phyloP scores from a whole-genome alignment of 2,888 invertebrate species.

The Pristionchus fissidentatus region DNA sequence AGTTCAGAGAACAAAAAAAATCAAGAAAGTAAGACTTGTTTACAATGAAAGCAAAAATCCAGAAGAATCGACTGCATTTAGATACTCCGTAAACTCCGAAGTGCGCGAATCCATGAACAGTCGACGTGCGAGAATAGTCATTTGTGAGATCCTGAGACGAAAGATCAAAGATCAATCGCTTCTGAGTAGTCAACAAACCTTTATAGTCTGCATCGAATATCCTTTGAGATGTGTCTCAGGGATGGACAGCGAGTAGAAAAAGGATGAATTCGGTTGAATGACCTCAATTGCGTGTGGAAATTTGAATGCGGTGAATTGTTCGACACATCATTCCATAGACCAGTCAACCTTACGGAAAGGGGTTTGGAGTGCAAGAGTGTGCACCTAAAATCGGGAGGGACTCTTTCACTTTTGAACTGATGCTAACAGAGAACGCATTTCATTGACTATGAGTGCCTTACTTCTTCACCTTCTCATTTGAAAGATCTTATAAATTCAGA shows the following conservation, averaged over 20 bases:
- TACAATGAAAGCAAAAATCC: constrained; percentile 30
- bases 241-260: too few species aligned
- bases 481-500: too few species aligned
- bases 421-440: too few species aligned
- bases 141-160: constrained; percentile 11
- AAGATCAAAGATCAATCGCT: neutral
- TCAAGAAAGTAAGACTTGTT: neutral
- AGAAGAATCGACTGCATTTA: neutral
- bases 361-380: too few species aligned
- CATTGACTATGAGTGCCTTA: too few species aligned
- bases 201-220: constrained; percentile 14
- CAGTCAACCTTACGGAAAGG: too few species aligned
- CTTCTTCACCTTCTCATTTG: too few species aligned
- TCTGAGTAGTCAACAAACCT: neutral
- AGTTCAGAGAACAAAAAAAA: neutral
- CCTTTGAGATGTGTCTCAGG: too few species aligned
- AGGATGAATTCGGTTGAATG: neutral
- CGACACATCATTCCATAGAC: too few species aligned
- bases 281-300: neutral
- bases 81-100: constrained; percentile 21
- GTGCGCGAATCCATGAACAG: constrained; percentile 32
- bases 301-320: too few species aligned
- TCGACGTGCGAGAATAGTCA: constrained; percentile 32
- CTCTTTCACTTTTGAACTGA: too few species aligned
- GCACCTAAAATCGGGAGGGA: too few species aligned